A percentile compares a stretch with the other conserved stretches of the same genome.
Conservation (phyloP, 2,113 vertebrate genomes). For the Onychorhynchus coronatus region DNA sequence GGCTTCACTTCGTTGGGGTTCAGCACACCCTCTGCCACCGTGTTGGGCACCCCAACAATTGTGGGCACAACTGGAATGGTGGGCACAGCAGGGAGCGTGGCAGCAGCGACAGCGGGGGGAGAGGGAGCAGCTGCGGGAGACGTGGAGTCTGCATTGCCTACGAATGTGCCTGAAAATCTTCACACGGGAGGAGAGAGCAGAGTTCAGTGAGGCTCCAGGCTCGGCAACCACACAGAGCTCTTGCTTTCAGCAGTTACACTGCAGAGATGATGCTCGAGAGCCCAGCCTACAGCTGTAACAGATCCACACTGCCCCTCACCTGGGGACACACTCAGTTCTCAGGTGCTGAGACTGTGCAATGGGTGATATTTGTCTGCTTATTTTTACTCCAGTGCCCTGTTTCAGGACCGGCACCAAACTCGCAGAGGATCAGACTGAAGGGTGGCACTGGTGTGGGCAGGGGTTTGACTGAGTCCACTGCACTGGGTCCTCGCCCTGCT, state of each 20-base stretch:
- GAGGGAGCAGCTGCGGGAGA: conserved; percentile 64
- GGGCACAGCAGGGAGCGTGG: conserved; percentile 60
- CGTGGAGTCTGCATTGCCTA: conserved; percentile 74
- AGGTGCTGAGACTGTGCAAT: neutral
- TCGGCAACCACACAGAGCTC: neutral
- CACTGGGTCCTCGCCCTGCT: neutral
- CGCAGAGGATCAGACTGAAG: rapidly evolving
- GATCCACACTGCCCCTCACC: rapidly evolving
- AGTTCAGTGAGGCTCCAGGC: neutral
- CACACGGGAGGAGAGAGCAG: neutral
- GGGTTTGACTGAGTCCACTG: neutral
- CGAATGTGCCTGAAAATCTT: conserved; percentile 88
- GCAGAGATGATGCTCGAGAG: neutral
- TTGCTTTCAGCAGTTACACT: neutral
- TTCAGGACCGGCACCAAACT: neutral
- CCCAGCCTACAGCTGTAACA: neutral
- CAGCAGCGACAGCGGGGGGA: conserved; percentile 47
- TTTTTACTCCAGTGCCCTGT: neutral
- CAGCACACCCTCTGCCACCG: conserved; percentile 74
- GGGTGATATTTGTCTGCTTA: neutral
- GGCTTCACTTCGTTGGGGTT: conserved; percentile 88
- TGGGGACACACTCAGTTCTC: neutral
- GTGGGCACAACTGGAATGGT: conserved; percentile 74
- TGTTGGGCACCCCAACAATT: conserved; percentile 40
- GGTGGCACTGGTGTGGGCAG: neutral